A percentile compares a stretch with the other conserved stretches of the same genome.
Evolutionary conservation across 2,797 vertebrate species (phyloP).

Genomic region (Gobionotothen gibberifrons): DNA sequence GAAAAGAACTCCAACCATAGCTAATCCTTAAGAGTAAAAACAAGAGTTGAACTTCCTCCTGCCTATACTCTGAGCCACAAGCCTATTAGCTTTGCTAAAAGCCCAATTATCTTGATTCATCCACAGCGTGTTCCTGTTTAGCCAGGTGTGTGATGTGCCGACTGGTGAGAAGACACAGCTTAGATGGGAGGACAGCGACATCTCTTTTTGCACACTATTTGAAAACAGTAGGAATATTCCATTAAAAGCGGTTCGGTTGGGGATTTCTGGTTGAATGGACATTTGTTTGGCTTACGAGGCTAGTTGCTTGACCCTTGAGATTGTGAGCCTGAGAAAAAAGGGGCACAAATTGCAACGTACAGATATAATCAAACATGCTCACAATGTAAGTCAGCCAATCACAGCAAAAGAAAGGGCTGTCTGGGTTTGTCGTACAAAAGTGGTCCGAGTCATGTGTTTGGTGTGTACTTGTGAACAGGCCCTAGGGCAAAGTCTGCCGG

Average conservation of each 20-base stretch:
- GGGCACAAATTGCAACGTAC: conserved; percentile 11
- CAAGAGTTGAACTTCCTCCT: conserved; percentile 35
- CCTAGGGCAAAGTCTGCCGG: conserved; percentile 16
- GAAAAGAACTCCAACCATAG: conserved; percentile 1
- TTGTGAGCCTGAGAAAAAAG: conserved; percentile 12
- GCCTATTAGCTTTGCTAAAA: conserved; percentile 70
- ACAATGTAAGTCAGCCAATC: conserved; percentile 25
- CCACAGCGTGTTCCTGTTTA: conserved; percentile 66
- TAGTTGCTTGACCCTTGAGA: conserved; percentile 32
- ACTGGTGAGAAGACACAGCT: conserved; percentile 54
- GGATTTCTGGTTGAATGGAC: conserved; percentile 18
- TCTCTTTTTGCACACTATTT: conserved; percentile 35
- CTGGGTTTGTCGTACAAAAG: conserved; percentile 27
- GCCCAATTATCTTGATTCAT: conserved; percentile 77
- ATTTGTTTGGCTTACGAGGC: conserved; percentile 35
- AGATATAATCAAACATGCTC: conserved; percentile 34
- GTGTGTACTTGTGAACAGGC: conserved; percentile 9
- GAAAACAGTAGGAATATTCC: conserved; percentile 28
- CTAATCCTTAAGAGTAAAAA: conserved; percentile 34
- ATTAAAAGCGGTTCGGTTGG: not conserved
- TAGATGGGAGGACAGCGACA: conserved; percentile 46
- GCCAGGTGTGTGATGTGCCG: conserved; percentile 79
- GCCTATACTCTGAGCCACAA: conserved; percentile 31
- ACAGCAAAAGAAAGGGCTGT: conserved; percentile 11
- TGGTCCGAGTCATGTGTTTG: conserved; percentile 5